phyloP scores from a whole-genome alignment of 1,140 invertebrate species.

The Calephelis virginiensis region DNA sequence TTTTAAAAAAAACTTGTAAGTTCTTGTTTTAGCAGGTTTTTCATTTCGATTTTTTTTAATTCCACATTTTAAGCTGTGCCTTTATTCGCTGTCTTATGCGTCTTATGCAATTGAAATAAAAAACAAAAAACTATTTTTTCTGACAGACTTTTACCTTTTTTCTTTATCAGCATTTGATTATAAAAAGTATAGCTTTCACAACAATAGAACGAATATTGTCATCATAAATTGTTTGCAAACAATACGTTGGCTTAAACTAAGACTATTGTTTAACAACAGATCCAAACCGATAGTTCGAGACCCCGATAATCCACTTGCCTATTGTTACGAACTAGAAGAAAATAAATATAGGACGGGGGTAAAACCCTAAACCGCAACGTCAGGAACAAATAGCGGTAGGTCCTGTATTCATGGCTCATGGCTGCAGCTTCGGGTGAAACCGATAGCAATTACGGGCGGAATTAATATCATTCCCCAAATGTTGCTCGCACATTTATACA shows the following conservation, averaged over 20 bases:
- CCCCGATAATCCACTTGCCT: conserved; percentile 59
- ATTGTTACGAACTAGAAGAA: conserved; percentile 71
- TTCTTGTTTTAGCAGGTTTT: too few relatives aligned
- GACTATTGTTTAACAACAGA: conserved; percentile 13
- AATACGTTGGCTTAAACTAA: conserved; percentile 7
- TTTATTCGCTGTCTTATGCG: too few relatives aligned
- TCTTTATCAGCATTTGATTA: too few relatives aligned
- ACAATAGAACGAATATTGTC: not conserved
- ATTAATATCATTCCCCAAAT: conserved; percentile 78
- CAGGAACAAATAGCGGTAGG: conserved; percentile 77
- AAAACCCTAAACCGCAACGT: conserved; percentile 75
- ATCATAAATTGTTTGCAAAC: conserved; percentile 7
- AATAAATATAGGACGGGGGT: conserved; percentile 72
- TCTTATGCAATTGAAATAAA: too few relatives aligned
- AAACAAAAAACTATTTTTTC: too few relatives aligned
- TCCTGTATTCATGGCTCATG: conserved; percentile 76
- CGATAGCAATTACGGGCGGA: conserved; percentile 77
- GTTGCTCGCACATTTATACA: conserved; percentile 76
- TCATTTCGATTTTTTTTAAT: too few relatives aligned
- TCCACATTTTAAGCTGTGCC: too few relatives aligned
- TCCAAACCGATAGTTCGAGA: conserved; percentile 8
- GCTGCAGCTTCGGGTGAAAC: conserved; percentile 68
- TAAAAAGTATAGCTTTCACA: not conserved
- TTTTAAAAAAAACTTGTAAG: too few relatives aligned
- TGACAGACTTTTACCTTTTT: too few relatives aligned